Percentiles rank a stretch among this genome's conserved stretches.
phyloP scores from a whole-genome alignment of 2,888 invertebrate genomes.

The Crossocerus cetratus region DNA sequence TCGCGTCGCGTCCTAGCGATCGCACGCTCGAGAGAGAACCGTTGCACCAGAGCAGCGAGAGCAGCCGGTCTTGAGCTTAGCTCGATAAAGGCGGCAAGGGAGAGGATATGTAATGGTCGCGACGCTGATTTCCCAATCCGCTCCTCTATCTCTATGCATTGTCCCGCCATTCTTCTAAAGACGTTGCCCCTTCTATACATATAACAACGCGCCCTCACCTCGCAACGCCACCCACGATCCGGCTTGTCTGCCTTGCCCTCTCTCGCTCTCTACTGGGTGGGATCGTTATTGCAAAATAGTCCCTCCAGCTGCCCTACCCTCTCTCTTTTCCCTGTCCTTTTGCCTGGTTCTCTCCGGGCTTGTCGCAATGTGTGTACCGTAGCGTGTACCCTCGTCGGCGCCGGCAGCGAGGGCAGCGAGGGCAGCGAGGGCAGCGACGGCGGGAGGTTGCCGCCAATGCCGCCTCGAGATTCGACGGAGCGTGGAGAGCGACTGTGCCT shows the following conservation, averaged over 20 bases:
- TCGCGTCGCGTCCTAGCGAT: too few species aligned
- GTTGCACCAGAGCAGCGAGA: too few species aligned
- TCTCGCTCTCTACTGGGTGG: slow-evolving; percentile 22
- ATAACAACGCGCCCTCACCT: background rate
- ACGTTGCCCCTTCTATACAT: background rate
- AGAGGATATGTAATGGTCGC: background rate
- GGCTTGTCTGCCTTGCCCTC: background rate
- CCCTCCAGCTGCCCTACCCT: slow-evolving; percentile 25
- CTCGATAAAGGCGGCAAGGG: background rate
- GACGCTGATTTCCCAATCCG: background rate
- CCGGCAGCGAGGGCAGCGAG: too few species aligned
- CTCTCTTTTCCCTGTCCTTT: slow-evolving; percentile 12
- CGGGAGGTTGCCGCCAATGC: slow-evolving; percentile 54
- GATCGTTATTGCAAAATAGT: slow-evolving; percentile 42
- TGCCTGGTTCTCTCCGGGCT: background rate
- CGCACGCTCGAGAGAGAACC: too few species aligned
- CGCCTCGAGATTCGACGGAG: slow-evolving; percentile 62
- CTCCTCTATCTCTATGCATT: background rate
- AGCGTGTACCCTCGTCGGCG: too few species aligned
- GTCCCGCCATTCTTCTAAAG: background rate
- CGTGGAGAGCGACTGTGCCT: slow-evolving; percentile 40
- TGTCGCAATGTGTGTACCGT: background rate
- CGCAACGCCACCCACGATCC: background rate
- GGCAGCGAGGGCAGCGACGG: too few species aligned
- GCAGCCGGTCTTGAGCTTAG: too few species aligned